Evolutionary conservation across 2,113 vertebrate genomes (phyloP).

Genomic region (Elaphurus davidianus): DNA sequence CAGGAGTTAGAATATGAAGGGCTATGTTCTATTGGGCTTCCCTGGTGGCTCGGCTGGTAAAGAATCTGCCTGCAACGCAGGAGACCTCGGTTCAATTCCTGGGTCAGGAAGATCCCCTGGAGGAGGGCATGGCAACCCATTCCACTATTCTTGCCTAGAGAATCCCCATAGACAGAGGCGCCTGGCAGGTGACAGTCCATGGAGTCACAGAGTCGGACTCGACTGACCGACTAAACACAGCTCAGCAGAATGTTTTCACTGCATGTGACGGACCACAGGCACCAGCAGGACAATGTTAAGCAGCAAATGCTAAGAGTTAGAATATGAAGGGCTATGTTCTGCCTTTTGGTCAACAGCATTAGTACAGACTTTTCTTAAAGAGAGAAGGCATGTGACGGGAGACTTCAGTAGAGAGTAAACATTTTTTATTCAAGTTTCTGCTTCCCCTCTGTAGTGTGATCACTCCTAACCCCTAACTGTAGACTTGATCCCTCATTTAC

Average conservation of each 20-base stretch:
- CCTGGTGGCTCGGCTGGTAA: not conserved
- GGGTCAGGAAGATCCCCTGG: not conserved
- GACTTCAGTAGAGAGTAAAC: not conserved
- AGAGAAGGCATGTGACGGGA: not conserved
- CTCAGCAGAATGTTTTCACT: not conserved
- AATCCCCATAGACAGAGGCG: not conserved
- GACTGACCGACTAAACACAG: not conserved
- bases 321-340: not conserved
- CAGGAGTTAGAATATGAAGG: not conserved
- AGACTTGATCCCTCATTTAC: not conserved
- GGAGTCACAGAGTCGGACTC: not conserved
- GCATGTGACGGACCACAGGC: not conserved
- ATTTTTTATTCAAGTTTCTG: not conserved
- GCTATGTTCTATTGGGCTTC: not conserved
- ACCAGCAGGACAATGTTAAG: not conserved
- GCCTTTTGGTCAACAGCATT: not conserved
- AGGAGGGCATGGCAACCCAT: not conserved
- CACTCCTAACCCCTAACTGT: not conserved
- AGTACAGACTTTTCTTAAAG: not conserved
- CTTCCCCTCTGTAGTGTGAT: not conserved
- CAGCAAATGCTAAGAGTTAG: too few relatives aligned
- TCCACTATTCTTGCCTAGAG: not conserved
- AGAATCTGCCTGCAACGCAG: not conserved
- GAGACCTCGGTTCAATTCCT: not conserved
- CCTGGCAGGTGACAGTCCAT: not conserved